A percentile compares a stretch with the other conserved stretches of the same genome.
These are phyloP conservation scores for Drosophila orena DNA, from an alignment of 1,140 invertebrate species.

Conservation along the genomic window DNA sequence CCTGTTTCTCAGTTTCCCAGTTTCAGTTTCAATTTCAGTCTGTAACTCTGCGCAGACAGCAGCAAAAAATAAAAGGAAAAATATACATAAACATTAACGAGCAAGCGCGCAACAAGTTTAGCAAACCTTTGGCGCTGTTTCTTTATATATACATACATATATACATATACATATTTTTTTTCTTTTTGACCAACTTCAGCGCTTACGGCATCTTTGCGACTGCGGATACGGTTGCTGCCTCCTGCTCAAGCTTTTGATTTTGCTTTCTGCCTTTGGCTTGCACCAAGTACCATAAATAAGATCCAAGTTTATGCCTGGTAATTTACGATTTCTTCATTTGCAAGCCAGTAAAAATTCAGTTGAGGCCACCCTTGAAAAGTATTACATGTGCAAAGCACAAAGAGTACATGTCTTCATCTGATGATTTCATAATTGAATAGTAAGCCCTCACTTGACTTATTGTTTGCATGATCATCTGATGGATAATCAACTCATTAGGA, in stretches of 20 bases:
- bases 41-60: conserved; percentile 50
- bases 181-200: conserved; percentile 72
- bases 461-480: too few relatives aligned
- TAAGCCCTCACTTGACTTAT: not conserved
- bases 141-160: not conserved
- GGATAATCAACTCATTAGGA: not conserved
- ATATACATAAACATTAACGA: conserved; percentile 36
- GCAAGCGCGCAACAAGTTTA: conserved; percentile 68
- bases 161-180: conserved; percentile 6
- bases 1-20: conserved; percentile 23
- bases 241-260: conserved; percentile 34
- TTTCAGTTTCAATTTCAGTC: conserved; percentile 42
- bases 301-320: conserved; percentile 33
- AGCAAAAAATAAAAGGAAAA: conserved; percentile 20
- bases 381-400: conserved; percentile 6
- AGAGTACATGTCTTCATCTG: not conserved
- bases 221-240: conserved; percentile 47
- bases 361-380: conserved; percentile 15
- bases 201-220: conserved; percentile 71
- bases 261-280: conserved; percentile 57
- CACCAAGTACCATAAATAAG: conserved; percentile 68
- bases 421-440: not conserved
- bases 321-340: conserved; percentile 37
- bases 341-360: conserved; percentile 1
- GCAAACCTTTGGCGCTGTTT: conserved; percentile 62